These are phyloP conservation scores for Eurosta solidaginis DNA, from an alignment of 1,140 invertebrate genomes.

Conservation along the genomic window DNA sequence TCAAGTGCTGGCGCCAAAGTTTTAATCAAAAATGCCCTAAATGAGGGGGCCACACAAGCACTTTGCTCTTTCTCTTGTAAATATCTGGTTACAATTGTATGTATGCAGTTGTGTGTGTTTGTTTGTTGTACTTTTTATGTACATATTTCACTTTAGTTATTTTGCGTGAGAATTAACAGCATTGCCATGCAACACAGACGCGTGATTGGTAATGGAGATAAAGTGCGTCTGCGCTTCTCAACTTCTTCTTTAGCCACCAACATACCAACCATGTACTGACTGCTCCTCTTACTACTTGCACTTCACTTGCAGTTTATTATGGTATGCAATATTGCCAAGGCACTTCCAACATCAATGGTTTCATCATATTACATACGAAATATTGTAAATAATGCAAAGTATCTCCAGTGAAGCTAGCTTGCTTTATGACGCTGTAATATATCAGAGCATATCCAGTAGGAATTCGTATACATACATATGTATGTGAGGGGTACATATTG, in stretches of 20 bases:
- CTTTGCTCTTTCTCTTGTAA: not conserved
- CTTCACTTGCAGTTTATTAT: not conserved
- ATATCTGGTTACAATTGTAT: not conserved
- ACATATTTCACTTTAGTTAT: not conserved
- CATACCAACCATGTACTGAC: not conserved
- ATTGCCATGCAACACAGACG: conserved; percentile 3
- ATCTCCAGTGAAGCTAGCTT: not conserved
- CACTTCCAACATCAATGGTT: not conserved
- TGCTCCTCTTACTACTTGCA: not conserved
- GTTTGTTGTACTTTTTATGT: not conserved
- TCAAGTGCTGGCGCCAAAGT: conserved; percentile 31
- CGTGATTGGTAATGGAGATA: conserved; percentile 18
- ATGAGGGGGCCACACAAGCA: not conserved
- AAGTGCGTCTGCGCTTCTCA: conserved; percentile 16
- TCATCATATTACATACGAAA: not conserved
- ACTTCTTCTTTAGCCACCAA: not conserved
- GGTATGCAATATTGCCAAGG: not conserved
- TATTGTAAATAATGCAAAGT: not conserved
- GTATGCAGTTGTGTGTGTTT: not conserved
- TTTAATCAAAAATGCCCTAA: conserved; percentile 23
- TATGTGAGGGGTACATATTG: too few species aligned
- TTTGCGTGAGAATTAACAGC: not conserved
- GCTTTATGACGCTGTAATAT: not conserved
- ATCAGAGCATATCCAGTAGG: too few species aligned
- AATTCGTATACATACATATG: too few species aligned